Evolutionary conservation across 2,888 invertebrate genomes (phyloP).

Genomic region (Oscheius myriophilus): DNA sequence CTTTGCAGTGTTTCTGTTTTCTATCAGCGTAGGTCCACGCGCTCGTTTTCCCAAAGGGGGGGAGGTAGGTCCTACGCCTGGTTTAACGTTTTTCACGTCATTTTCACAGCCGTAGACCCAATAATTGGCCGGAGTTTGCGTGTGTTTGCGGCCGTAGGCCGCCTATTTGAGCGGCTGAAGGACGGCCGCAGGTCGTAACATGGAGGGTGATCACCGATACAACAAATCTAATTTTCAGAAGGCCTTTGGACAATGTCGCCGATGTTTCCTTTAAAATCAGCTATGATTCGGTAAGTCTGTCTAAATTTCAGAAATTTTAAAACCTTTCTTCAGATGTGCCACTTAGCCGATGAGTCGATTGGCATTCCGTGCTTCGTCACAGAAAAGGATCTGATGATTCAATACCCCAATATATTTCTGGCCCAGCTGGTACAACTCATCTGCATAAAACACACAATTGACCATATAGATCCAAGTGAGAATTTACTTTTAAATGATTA

Average conservation of each 20-base stretch:
- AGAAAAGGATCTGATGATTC: constrained; percentile 32
- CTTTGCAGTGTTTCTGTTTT: too few species aligned
- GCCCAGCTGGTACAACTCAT: constrained; percentile 33
- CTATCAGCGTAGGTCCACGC: too few species aligned
- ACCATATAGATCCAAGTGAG: constrained; percentile 29
- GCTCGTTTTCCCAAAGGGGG: too few species aligned
- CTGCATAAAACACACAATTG: constrained; percentile 28
- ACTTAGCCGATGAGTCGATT: constrained; percentile 32
- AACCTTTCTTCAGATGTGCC: constrained; percentile 24
- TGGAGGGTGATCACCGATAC: too few species aligned
- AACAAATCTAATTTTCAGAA: constrained; percentile 9
- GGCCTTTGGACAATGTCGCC: constrained; percentile 3
- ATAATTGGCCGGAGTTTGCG: too few species aligned
- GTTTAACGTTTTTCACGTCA: too few species aligned
- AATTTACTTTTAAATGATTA: background rate
- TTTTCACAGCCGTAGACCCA: too few species aligned
- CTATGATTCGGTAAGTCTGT: constrained; percentile 34
- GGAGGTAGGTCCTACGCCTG: too few species aligned
- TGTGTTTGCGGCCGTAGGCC: too few species aligned
- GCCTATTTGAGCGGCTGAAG: too few species aligned
- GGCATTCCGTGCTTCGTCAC: constrained; percentile 34
- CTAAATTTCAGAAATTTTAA: background rate
- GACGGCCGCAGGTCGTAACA: too few species aligned
- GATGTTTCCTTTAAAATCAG: constrained; percentile 35
- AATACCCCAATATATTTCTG: constrained; percentile 33